Base-by-base conservation (phyloP, 2,888 invertebrate species). In the Amblyjoppa fuscipennis region DNA sequence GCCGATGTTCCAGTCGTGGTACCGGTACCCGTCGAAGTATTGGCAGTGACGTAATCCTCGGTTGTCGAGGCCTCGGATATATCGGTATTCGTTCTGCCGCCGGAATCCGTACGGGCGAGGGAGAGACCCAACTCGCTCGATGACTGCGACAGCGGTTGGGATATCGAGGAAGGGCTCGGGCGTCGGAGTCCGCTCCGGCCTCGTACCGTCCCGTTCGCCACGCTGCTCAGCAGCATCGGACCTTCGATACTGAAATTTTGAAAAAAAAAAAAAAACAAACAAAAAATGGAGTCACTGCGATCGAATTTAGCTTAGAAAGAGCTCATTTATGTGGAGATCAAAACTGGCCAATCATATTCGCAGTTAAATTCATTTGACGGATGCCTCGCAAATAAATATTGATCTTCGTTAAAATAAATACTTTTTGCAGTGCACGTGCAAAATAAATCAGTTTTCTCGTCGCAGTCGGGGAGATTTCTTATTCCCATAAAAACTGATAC, bases 1-100 rank as follows among this genome's bases (percentile, higher is more conserved):
- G 94, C 93, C 80, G 94, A 93, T 53, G 93, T 93, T 71, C 93
- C 93, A 59, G 93, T 90, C 38, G 92, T 91, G 94, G 95, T 94
- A 95, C 96, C 90, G 93, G 95, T 94, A 94, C 96, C 96, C 89
- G 92, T 93, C 93, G 95, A 94, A 66, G 94, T 94, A 94, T 96
- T 98, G 93, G 98, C 98, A 90, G 98, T 98, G 88, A 97, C 97
- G 94, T 98, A 98, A 94, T 98, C 98, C 94, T 98, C 98, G 69
- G 97, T 97, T n/a, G 96, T 97, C 84, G 98, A 98, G 91, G 98
- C 98, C 95, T 98, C 98, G n/a, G 98, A 98, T 75, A 97, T 95
- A 92, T 98, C 98, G 51, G 96, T 96, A 64, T 96, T 97, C 88
- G 96, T 97, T 28, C 96, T 95, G 93, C 96, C 96, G 49, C 96